Evolutionary conservation across 2,113 vertebrate species (phyloP).

Genomic region (Neotragus pygmaeus): DNA sequence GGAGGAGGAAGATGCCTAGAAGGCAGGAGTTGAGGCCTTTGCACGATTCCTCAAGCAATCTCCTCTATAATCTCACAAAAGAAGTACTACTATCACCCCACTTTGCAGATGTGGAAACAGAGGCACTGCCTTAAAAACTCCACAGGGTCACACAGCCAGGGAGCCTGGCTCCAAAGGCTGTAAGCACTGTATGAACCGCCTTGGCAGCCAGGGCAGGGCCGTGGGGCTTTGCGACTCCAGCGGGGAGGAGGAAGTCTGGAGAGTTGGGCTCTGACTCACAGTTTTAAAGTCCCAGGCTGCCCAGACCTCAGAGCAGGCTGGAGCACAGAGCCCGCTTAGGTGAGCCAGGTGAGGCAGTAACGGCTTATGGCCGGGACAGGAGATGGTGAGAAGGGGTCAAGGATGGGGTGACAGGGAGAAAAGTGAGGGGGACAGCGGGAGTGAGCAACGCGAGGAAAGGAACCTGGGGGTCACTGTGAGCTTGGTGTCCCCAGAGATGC

Average conservation of each 20-base stretch:
- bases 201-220: too few relatives aligned
- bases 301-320: not conserved
- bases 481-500: not conserved
- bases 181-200: not conserved
- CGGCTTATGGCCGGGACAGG: not conserved
- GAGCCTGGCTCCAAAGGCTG: not conserved
- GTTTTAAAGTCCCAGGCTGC: not conserved
- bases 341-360: not conserved
- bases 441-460: not conserved
- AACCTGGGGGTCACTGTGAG: not conserved
- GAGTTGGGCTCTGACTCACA: not conserved
- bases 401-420: not conserved
- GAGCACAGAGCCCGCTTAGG: not conserved
- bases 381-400: not conserved
- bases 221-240: not conserved
- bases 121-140: not conserved
- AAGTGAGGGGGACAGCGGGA: not conserved
- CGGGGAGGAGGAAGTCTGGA: rapidly evolving
- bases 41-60: not conserved
- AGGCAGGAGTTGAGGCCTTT: not conserved
- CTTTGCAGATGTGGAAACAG: not conserved
- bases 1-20: not conserved
- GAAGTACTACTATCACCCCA: not conserved
- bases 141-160: not conserved
- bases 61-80: rapidly evolving